Conservation (phyloP, 2,888 invertebrate genomes). For the Anorthoa munda region DNA sequence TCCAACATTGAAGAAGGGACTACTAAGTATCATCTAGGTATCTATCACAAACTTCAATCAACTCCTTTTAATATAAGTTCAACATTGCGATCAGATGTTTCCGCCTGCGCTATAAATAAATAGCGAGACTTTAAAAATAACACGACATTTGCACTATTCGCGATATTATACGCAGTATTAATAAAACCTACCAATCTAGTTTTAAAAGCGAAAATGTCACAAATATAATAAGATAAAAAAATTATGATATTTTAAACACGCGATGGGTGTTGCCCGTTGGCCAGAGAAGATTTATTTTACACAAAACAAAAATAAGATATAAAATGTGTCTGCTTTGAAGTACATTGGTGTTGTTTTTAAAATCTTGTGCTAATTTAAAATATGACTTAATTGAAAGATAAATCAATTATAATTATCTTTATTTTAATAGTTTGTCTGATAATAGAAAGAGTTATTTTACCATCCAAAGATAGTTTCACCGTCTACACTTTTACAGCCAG, state of each 20-base stretch:
- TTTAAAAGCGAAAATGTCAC: conserved; percentile 35
- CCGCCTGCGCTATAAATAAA: conserved; percentile 40
- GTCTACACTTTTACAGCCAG: neutral
- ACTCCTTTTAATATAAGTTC: neutral
- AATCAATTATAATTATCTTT: neutral
- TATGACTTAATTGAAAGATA: conserved; percentile 25
- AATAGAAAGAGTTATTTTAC: no score
- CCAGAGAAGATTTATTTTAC: conserved; percentile 33
- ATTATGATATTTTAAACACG: conserved; percentile 42
- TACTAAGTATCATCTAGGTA: neutral
- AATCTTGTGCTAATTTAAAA: conserved; percentile 17
- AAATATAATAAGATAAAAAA: conserved; percentile 19
- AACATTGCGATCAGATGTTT: conserved; percentile 36
- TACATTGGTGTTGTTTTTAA: conserved; percentile 17
- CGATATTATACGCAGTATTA: conserved; percentile 1
- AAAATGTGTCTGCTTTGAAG: conserved; percentile 41
- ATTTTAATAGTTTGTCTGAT: neutral
- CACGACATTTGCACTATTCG: conserved; percentile 18
- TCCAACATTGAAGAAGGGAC: no score
- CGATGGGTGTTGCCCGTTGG: conserved; percentile 23
- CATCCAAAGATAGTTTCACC: neutral
- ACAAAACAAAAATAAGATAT: conserved; percentile 28
- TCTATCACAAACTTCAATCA: conserved; percentile 9
- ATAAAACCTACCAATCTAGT: conserved; percentile 20
- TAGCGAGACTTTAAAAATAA: conserved; percentile 36